Percentiles rank a stretch among this genome's conserved stretches.
Evolutionary conservation across 2,888 invertebrate genomes (phyloP).

Genomic region (Pammene fasciana): DNA sequence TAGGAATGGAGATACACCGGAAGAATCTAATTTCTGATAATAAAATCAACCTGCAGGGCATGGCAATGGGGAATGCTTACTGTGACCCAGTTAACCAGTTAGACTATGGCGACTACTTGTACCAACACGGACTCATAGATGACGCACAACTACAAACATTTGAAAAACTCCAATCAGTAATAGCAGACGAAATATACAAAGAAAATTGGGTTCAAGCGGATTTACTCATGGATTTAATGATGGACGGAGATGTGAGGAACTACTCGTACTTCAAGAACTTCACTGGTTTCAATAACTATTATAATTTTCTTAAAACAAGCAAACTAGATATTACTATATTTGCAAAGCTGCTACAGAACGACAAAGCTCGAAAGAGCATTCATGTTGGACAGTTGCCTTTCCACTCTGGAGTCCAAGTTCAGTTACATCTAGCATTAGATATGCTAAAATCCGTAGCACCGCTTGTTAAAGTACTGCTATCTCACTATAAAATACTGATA

Average conservation of each 20-base stretch:
- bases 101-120: slow-evolving; percentile 78
- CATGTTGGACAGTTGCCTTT: slow-evolving; percentile 85
- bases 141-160: slow-evolving; percentile 82
- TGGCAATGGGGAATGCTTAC: slow-evolving; percentile 81
- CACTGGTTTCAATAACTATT: slow-evolving; percentile 90
- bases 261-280: slow-evolving; percentile 83
- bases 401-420: slow-evolving; percentile 74
- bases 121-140: slow-evolving; percentile 82
- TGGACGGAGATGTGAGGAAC: slow-evolving; percentile 72
- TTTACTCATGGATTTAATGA: slow-evolving; percentile 86
- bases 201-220: slow-evolving; percentile 87
- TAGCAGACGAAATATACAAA: slow-evolving; percentile 82
- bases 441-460: slow-evolving; percentile 83
- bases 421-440: slow-evolving; percentile 79
- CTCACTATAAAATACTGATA: slow-evolving; percentile 81
- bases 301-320: slow-evolving; percentile 85
- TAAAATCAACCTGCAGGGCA: slow-evolving; percentile 80
- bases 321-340: slow-evolving; percentile 72
- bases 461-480: slow-evolving; percentile 69
- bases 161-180: slow-evolving; percentile 82
- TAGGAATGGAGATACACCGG: slow-evolving; percentile 79
- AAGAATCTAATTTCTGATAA: slow-evolving; percentile 59
- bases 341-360: slow-evolving; percentile 61
- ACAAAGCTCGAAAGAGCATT: slow-evolving; percentile 76
- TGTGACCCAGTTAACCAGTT: slow-evolving; percentile 79